Base-by-base conservation (phyloP, 1,140 invertebrate species). In the Mercenaria mercenaria region DNA sequence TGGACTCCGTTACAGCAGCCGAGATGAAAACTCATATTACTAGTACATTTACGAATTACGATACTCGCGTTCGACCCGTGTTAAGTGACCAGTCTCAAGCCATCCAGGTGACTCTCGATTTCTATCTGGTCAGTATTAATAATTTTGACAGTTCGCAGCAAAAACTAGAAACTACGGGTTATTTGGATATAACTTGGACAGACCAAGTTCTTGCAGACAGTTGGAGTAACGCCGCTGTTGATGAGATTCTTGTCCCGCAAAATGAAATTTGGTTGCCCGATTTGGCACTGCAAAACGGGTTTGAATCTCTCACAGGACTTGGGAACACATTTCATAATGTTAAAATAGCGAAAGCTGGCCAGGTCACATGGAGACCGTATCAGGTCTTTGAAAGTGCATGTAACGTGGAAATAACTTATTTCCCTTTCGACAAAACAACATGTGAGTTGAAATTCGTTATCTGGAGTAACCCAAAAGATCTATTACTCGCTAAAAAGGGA, bases 211-310 rank as follows among this genome's bases (percentile, higher is more conserved):
- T 92, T 20, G 26, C 76, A 0, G 47, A 41, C 67, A 34, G 29
- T 1, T 92, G 91, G 92, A 97, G 95, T 67, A 97, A 96, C 92
- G 93, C 94, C 23, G 96, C 96, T 90, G 96, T 96, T 90, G 85
- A 23, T 1, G 47, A 52, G 23, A 61, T 90, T 0, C 41, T 79
- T 32, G 34, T 93, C 37, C 50, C 77, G 15, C 72, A 85, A 20
- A 41, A 72, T n/a, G 56, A 84, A 39, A 52, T 93, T 8, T 93
- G 92, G 92, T 47, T 76, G 8, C 92, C 92, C 0, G 82, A 79
- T 2, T 23, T 93, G 39, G 61, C 90, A 26, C 41, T 93, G 0
- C 64, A 86, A 10, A 91, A 91, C 29, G 84, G 89, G 4, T 67
- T 81, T 4, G 88, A 84, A 23, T 67, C 74, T 15, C 50, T 80